Evolutionary conservation across 2,113 vertebrate genomes (phyloP).

Genomic region (Conger conger): DNA sequence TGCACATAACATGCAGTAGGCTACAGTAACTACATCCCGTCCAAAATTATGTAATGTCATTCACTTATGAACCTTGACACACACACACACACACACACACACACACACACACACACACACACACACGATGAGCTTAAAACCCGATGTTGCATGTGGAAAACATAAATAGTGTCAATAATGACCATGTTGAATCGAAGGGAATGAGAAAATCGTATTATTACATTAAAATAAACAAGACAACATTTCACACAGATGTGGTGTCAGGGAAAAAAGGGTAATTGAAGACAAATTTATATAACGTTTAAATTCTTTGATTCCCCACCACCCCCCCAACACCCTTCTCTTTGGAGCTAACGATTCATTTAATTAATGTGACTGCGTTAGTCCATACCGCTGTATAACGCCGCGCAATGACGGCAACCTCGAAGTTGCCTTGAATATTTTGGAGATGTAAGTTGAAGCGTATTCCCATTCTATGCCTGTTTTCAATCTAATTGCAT

Average conservation of each 20-base stretch:
- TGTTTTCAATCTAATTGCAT: constrained; percentile 3
- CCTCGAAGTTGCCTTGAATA: not conserved
- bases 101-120: no score
- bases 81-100: no score
- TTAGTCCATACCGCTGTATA: not conserved
- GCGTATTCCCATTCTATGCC: not conserved
- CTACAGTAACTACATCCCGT: not conserved
- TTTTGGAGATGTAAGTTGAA: not conserved
- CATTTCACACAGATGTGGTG: not conserved
- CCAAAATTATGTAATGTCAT: not conserved
- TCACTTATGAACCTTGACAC: not conserved
- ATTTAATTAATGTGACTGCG: not conserved
- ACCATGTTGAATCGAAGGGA: not conserved
- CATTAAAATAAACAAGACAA: not conserved
- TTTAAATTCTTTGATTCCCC: not conserved
- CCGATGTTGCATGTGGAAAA: not conserved
- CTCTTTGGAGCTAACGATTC: not conserved
- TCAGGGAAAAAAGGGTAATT: not conserved
- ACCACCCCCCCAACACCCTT: no score
- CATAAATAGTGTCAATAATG: not conserved
- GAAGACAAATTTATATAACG: not conserved
- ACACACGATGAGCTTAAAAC: not conserved
- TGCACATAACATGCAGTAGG: not conserved
- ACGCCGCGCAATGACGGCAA: not conserved
- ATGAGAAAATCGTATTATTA: not conserved